phyloP scores from a whole-genome alignment of 2,888 invertebrate species.

The Neocrepidodera transversa region DNA sequence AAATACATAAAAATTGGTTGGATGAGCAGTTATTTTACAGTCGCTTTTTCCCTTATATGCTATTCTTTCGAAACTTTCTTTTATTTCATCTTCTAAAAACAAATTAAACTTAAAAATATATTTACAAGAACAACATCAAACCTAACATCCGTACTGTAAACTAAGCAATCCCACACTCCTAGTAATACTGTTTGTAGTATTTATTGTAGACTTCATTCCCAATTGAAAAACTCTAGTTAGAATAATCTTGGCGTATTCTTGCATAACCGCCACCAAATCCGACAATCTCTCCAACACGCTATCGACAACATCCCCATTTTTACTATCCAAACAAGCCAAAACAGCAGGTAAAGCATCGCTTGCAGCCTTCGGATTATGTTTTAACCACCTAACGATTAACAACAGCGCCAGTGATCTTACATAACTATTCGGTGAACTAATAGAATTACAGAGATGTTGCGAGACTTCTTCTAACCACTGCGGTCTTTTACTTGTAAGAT shows the following conservation, averaged over 20 bases:
- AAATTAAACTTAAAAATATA: no score
- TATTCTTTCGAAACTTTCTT: no score
- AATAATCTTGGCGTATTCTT: slow-evolving; percentile 83
- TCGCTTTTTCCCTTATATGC: no score
- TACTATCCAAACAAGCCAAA: slow-evolving; percentile 81
- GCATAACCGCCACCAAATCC: slow-evolving; percentile 82
- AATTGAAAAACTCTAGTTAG: slow-evolving; percentile 83
- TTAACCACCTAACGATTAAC: slow-evolving; percentile 74
- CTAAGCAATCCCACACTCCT: slow-evolving; percentile 83
- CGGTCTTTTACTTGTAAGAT: slow-evolving; percentile 72
- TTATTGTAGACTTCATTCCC: slow-evolving; percentile 79
- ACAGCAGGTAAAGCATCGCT: slow-evolving; percentile 76
- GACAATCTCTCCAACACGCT: slow-evolving; percentile 83
- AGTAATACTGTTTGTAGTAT: slow-evolving; percentile 77
- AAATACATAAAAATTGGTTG: no score
- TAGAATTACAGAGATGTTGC: slow-evolving; percentile 69
- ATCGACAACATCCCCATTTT: slow-evolving; percentile 79
- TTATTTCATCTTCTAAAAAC: no score
- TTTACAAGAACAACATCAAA: no score
- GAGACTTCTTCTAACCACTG: slow-evolving; percentile 71
- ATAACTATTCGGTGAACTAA: slow-evolving; percentile 69
- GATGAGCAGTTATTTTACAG: no score
- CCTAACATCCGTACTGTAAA: slow-evolving; percentile 79
- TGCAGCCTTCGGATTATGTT: slow-evolving; percentile 66
- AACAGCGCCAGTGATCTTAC: slow-evolving; percentile 76